These are phyloP conservation scores for Morone chrysops DNA, from an alignment of 2,113 vertebrate genomes.

Conservation along the genomic window DNA sequence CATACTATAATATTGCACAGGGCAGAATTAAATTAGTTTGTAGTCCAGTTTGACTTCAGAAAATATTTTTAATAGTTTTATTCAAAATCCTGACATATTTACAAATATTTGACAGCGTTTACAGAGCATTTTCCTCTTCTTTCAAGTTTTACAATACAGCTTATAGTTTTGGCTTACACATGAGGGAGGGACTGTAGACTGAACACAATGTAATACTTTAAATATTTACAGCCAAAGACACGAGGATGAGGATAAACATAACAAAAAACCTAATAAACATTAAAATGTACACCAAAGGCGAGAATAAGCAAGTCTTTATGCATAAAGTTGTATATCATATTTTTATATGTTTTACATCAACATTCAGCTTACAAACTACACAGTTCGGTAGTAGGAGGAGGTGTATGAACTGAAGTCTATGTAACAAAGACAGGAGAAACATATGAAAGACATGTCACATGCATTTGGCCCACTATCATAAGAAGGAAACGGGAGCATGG, in stretches of 20 bases:
- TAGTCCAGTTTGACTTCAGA: slow-evolving; percentile 18
- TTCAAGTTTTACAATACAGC: slow-evolving; percentile 72
- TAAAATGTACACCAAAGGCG: slow-evolving; percentile 70
- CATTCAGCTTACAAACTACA: slow-evolving; percentile 25
- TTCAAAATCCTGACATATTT: slow-evolving; percentile 72
- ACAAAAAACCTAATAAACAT: slow-evolving; percentile 16
- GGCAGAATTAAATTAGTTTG: neutral
- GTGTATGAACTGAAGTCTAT: slow-evolving; percentile 2
- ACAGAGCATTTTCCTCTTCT: slow-evolving; percentile 41
- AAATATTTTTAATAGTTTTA: slow-evolving; percentile 66
- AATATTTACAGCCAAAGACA: slow-evolving; percentile 69
- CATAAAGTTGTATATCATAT: slow-evolving; percentile 1
- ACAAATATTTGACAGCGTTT: slow-evolving; percentile 64
- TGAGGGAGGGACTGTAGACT: slow-evolving; percentile 38
- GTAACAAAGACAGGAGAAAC: slow-evolving; percentile 4
- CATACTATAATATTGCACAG: rapidly evolving
- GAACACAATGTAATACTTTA: slow-evolving; percentile 41
- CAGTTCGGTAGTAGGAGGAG: neutral
- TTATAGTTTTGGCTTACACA: slow-evolving; percentile 78
- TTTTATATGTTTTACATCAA: slow-evolving; percentile 19
- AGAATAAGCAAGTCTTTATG: slow-evolving; percentile 61
- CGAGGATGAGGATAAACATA: neutral
- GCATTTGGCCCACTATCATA: slow-evolving; percentile 61
- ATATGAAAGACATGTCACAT: slow-evolving; percentile 10
- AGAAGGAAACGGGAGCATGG: slow-evolving; percentile 19